phyloP scores from a whole-genome alignment of 2,888 invertebrate genomes.

The Horisme vitalbata region DNA sequence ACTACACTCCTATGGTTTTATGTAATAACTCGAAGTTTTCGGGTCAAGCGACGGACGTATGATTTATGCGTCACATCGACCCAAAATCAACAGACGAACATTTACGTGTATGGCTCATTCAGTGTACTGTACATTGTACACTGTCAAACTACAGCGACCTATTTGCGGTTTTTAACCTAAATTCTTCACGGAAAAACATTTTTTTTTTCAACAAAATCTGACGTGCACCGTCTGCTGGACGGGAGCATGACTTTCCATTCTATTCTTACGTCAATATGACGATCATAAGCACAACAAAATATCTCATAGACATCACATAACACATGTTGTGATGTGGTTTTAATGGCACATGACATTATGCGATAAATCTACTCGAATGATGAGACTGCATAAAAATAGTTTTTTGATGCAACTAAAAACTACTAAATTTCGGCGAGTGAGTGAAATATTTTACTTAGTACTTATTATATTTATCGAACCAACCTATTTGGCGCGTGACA shows the following conservation, averaged over 20 bases:
- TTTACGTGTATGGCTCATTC: neutral
- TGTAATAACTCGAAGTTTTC: conserved; percentile 29
- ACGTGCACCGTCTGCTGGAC: neutral
- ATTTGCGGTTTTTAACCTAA: neutral
- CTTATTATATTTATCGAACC: too few species aligned
- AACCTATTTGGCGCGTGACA: too few species aligned
- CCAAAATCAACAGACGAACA: conserved; percentile 27
- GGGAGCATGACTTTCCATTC: neutral
- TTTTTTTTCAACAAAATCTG: neutral
- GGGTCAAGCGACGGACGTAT: conserved; percentile 29
- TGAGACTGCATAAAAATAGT: neutral
- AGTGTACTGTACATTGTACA: neutral
- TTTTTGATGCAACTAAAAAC: conserved; percentile 1
- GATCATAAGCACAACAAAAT: neutral
- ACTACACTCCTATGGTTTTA: conserved; percentile 14
- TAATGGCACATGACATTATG: conserved; percentile 4
- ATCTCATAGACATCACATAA: neutral
- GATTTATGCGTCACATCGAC: conserved; percentile 31
- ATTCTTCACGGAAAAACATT: neutral
- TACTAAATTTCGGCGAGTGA: conserved; percentile 6
- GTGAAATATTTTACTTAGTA: too few species aligned
- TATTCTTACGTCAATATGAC: conserved; percentile 1
- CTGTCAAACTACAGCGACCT: neutral
- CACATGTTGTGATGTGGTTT: conserved; percentile 6
- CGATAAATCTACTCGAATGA: conserved; percentile 1